Conservation (phyloP, 2,797 vertebrate genomes). For the Coluber constrictor region DNA sequence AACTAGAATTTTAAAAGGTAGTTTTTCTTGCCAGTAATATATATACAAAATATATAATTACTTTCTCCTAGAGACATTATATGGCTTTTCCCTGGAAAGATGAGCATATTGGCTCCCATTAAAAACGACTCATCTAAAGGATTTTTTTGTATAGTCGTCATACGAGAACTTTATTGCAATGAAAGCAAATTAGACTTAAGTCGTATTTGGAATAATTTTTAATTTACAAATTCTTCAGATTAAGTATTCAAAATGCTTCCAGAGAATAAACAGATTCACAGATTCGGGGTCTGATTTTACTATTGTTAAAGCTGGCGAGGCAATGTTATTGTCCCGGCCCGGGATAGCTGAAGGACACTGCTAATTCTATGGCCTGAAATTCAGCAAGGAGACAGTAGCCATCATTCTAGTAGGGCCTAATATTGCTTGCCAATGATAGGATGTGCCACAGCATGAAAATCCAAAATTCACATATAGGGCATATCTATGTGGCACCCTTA, state of each 20-base stretch:
- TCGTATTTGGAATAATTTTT: neutral
- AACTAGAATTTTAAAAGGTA: conserved; percentile 23
- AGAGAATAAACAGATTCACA: neutral
- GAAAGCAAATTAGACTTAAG: neutral
- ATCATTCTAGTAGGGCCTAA: neutral
- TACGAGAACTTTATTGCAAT: neutral
- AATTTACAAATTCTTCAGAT: neutral
- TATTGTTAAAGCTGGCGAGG: neutral
- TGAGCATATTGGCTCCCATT: neutral
- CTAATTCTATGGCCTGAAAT: neutral
- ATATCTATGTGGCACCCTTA: neutral
- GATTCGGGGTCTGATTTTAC: neutral
- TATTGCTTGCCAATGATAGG: neutral
- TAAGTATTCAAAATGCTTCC: neutral
- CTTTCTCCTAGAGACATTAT: conserved; percentile 21
- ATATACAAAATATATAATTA: no score
- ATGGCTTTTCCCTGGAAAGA: neutral
- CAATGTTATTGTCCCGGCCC: neutral
- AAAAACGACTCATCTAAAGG: neutral
- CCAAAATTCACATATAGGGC: neutral
- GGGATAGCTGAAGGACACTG: neutral
- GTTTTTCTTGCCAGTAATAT: neutral
- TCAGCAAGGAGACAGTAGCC: neutral
- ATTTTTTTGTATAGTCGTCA: neutral
- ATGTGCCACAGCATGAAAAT: neutral